Base-by-base conservation (phyloP, 2,113 vertebrate genomes). In the Brachypteracias leptosomus region DNA sequence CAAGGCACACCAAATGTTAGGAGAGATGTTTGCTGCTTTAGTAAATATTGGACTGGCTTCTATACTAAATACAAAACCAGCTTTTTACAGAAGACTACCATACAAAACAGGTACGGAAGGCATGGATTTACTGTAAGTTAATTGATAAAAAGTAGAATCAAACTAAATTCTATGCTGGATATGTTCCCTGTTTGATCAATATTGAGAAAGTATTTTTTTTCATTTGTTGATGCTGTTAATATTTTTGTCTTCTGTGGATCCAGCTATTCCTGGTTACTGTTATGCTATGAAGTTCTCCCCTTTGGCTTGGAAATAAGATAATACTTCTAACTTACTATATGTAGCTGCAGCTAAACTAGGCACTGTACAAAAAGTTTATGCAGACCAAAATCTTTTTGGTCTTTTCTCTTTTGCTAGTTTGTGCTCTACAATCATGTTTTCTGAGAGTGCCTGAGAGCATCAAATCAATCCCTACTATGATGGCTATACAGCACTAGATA, bases 401-500 rank as follows among this genome's bases (percentile, higher is more conserved):
- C 35, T 65, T 73, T 92, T 52, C 8, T 62, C 2, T 78, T 25
- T 66, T 66, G 13, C n/a, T 81, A 6, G 11, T 49, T 4, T 72
- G 38, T 68, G 29, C 35, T 72, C 55, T 81, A 33, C 16, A 65
- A 25, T 61, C 4, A 2, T 7, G 19, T 52, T 35, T 81, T 47
- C 59, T 35, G 15, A 25, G 68, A 51, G 19, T 31, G 12, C n/a
- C 3, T 51, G 22, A 72, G 13, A 51, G 25, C 40, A 26, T 42
- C 5, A 61, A 85, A 20, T 57, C 59, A 51, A 0, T 70, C 20
- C 31, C 40, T 65, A 5, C 55, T 59, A 7, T 0, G 0, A 9
- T 38, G 17, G 33, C 62, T 36, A 28, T 67, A 13, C 8, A 86
- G 36, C 24, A 11, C 31, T 44, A 58, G 62, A 31, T 14, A 72